Percentiles rank a stretch among this genome's conserved stretches.
phyloP scores from a whole-genome alignment of 2,113 vertebrate genomes.

The Eurypyga helias region DNA sequence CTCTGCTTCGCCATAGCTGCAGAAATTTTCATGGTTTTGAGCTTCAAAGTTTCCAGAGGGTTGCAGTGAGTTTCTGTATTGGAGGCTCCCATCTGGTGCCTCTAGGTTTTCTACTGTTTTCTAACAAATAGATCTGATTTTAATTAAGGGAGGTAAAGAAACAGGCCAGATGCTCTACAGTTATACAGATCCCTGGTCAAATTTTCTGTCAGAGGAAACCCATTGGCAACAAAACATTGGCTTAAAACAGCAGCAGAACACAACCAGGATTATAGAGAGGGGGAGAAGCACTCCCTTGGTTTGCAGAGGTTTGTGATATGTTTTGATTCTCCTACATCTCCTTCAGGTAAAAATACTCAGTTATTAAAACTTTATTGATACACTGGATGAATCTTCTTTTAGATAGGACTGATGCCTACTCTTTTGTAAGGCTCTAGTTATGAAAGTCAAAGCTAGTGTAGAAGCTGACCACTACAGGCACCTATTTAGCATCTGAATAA shows the following conservation, averaged over 20 bases:
- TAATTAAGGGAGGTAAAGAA: neutral
- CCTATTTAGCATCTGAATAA: neutral
- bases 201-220: neutral
- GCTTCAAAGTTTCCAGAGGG: neutral
- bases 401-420: neutral
- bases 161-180: neutral
- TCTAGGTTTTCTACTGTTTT: neutral
- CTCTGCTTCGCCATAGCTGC: neutral
- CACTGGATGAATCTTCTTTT: neutral
- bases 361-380: neutral
- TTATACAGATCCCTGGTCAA: neutral
- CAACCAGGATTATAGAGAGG: neutral
- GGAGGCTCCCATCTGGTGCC: neutral
- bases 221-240: neutral
- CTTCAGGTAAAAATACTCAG: neutral
- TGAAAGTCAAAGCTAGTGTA: neutral
- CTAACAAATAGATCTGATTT: neutral
- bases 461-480: neutral
- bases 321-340: neutral
- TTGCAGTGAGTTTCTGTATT: neutral
- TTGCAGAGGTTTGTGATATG: neutral
- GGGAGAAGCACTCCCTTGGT: accelerated
- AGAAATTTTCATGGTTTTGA: neutral
- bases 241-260: neutral
- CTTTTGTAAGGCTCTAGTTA: neutral